phyloP scores from a whole-genome alignment of 2,888 invertebrate species.

The Eristalis tenax region DNA sequence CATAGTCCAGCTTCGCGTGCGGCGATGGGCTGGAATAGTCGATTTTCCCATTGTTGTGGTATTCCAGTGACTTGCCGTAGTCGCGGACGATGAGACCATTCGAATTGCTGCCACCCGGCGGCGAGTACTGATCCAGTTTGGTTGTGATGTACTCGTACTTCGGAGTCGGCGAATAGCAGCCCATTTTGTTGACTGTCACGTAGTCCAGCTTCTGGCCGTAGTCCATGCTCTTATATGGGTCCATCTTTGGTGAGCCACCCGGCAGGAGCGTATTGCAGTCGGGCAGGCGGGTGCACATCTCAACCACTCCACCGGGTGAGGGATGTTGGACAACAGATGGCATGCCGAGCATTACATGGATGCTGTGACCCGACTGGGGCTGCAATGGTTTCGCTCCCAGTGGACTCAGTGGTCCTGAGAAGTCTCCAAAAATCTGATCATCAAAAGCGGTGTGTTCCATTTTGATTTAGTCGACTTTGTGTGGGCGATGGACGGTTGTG shows the following conservation, averaged over 20 bases:
- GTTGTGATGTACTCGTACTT: slow-evolving; percentile 80
- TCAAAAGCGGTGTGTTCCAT: slow-evolving; percentile 89
- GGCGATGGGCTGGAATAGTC: slow-evolving; percentile 76
- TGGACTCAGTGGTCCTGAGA: slow-evolving; percentile 84
- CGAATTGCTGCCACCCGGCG: slow-evolving; percentile 74
- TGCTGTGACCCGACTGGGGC: slow-evolving; percentile 82
- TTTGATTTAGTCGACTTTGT: slow-evolving; percentile 62
- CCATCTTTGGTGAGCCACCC: slow-evolving; percentile 79
- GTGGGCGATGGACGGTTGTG: neutral
- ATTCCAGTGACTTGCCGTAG: slow-evolving; percentile 63
- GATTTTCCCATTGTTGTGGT: slow-evolving; percentile 77
- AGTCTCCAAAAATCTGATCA: slow-evolving; percentile 91
- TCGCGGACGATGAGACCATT: slow-evolving; percentile 68
- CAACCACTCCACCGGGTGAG: slow-evolving; percentile 70
- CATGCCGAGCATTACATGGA: slow-evolving; percentile 87
- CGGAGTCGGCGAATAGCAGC: slow-evolving; percentile 80
- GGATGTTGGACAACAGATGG: slow-evolving; percentile 77
- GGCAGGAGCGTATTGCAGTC: slow-evolving; percentile 80
- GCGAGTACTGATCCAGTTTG: slow-evolving; percentile 77
- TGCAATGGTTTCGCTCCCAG: slow-evolving; percentile 79
- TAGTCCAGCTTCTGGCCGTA: slow-evolving; percentile 80
- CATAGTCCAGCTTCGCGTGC: slow-evolving; percentile 77
- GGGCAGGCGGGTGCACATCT: slow-evolving; percentile 79
- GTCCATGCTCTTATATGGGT: slow-evolving; percentile 77
- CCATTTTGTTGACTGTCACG: slow-evolving; percentile 77